A percentile compares a stretch with the other conserved stretches of the same genome.
These are phyloP conservation scores for Cheilosia pagana DNA, from an alignment of 2,888 invertebrate species.

Conservation along the genomic window DNA sequence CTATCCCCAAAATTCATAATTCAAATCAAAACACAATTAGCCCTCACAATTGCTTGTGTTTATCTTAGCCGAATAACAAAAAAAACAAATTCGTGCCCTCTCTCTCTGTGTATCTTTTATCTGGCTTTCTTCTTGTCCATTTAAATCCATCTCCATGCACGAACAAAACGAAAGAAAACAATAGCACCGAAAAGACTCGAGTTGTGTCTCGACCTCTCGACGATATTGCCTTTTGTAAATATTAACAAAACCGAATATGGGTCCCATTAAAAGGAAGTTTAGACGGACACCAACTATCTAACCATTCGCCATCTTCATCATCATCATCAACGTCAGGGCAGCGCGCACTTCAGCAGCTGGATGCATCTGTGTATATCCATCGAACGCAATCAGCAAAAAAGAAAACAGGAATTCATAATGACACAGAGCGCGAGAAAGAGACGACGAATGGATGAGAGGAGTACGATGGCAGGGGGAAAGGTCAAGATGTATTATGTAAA, in stretches of 20 bases:
- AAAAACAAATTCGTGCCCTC: constrained; percentile 16
- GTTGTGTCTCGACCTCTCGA: neutral
- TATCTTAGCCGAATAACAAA: constrained; percentile 43
- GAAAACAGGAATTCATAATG: constrained; percentile 51
- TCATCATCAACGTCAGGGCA: constrained; percentile 10
- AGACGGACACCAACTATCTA: constrained; percentile 34
- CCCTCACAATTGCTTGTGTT: constrained; percentile 55
- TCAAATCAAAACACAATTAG: constrained; percentile 70
- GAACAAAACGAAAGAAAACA: constrained; percentile 23
- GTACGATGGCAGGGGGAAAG: constrained; percentile 54
- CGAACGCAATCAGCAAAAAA: constrained; percentile 57
- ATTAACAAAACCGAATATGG: constrained; percentile 64
- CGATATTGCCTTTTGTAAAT: constrained; percentile 60
- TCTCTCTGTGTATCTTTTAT: constrained; percentile 42
- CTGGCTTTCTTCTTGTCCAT: constrained; percentile 22
- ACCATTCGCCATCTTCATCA: constrained; percentile 17
- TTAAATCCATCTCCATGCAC: constrained; percentile 17
- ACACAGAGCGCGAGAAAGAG: constrained; percentile 19
- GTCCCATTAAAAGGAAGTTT: constrained; percentile 65
- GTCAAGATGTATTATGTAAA: constrained; percentile 74
- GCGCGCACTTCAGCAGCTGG: constrained; percentile 48
- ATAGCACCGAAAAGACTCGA: constrained; percentile 12
- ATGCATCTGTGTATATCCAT: constrained; percentile 58
- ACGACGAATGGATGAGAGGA: neutral
- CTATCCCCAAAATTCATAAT: constrained; percentile 18